Base-by-base conservation (phyloP, 1,140 invertebrate species). In the Drosophila sproati region DNA sequence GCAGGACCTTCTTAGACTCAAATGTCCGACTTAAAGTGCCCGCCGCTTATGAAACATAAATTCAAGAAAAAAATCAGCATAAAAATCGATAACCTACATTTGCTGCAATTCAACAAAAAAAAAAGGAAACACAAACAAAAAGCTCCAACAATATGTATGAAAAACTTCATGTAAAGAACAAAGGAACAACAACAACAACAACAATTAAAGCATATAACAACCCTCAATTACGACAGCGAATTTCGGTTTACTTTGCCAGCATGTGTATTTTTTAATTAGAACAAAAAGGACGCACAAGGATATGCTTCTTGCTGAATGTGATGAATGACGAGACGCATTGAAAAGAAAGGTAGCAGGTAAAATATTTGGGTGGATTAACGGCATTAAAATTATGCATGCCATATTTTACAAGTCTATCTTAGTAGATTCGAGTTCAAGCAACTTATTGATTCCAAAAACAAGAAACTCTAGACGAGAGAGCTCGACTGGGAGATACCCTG, bases 11-110 rank as follows among this genome's bases (percentile, higher is more conserved):
- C 39, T n/a, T n/a, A 20, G 20, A 20, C 4, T 41, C 39, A 2
- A 3, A 4, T 43, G 39, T 54, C 12, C 51, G 5, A 5, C 32
- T 71, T 64, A 51, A 69, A 68, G 48, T 35, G 5, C 5, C 20
- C 6, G 8, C 12, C 34, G 4, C 28, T 66, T 69, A 69, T 70
- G 57, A 74, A 47, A 56, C 52, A 77, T 63, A 60, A 77, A 72
- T 72, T 77, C 68, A 59, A 76, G 56, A 67, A 43, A 45, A n/a
- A 31, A 20, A 20, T 12, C 43, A 56, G 60, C 39, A 55, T 7
- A 62, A 86, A 88, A 89, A 89, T 89, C 85, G 86, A 89, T 89
- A 89, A 45, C 85, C 85, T 81, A 89, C 86, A 90, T 89, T 73
- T 75, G 7, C 61, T 54, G 59, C 57, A 73, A 20, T n/a, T 68